Evolutionary conservation across 2,797 vertebrate genomes (phyloP).

Genomic region (Spondyliosoma cantharus): DNA sequence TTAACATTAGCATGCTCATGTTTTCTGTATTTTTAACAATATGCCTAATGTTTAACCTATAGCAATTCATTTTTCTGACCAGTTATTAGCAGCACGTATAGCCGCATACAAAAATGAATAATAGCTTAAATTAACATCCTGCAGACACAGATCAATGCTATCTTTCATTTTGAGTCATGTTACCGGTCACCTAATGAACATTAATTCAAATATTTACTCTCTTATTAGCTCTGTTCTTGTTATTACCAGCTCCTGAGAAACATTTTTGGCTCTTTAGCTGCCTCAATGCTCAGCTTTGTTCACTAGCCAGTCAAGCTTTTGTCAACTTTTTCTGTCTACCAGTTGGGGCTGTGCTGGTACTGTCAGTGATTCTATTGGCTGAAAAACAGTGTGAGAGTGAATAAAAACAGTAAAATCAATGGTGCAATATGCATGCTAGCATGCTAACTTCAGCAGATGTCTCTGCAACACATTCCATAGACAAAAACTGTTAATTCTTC

Average conservation of each 20-base stretch:
- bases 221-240: background rate
- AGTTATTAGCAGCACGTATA: background rate
- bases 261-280: background rate
- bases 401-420: background rate
- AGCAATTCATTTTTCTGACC: background rate
- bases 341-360: background rate
- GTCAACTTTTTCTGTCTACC: background rate
- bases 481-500: too few relatives aligned
- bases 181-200: background rate
- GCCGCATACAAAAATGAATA: background rate
- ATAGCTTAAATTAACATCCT: background rate
- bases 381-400: background rate
- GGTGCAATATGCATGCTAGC: too few relatives aligned
- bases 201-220: slow-evolving; percentile 7
- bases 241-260: background rate
- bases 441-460: too few relatives aligned
- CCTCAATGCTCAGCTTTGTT: background rate
- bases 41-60: background rate
- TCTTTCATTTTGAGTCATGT: background rate
- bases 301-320: fast-evolving
- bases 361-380: background rate
- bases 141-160: background rate
- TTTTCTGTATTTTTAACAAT: background rate
- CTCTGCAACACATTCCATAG: too few relatives aligned
- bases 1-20: background rate